Conservation (phyloP, 2,888 invertebrate genomes). For the Calliphora vomitoria region DNA sequence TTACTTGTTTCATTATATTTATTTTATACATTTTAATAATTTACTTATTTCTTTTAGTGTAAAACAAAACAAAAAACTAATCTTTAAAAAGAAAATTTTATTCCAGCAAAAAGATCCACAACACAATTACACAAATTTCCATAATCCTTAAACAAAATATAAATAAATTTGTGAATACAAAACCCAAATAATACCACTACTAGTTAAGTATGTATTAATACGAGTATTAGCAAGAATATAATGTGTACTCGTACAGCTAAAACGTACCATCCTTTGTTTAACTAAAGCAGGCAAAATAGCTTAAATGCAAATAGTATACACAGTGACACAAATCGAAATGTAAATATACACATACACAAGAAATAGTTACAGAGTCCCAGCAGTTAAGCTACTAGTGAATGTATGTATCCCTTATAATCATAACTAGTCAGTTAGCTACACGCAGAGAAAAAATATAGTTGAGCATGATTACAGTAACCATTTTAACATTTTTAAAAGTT, state of each 20-base stretch:
- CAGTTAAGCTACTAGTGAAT: too few relatives aligned
- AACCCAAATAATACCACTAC: background rate
- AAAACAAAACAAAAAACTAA: too few relatives aligned
- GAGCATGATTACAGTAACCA: too few relatives aligned
- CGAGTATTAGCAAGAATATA: background rate
- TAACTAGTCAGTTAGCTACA: too few relatives aligned
- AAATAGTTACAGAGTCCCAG: background rate
- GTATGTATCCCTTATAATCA: too few relatives aligned
- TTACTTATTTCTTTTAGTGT: too few relatives aligned
- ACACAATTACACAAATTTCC: conserved; percentile 9
- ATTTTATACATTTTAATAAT: too few relatives aligned
- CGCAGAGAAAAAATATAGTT: too few relatives aligned
- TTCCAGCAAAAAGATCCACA: background rate
- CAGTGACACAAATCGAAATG: conserved; percentile 31
- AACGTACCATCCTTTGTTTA: conserved; percentile 60
- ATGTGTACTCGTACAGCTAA: background rate
- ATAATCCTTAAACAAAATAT: conserved; percentile 22
- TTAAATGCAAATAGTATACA: conserved; percentile 50
- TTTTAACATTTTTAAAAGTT: too few relatives aligned
- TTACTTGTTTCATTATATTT: too few relatives aligned
- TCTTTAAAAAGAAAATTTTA: too few relatives aligned
- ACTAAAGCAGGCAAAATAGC: conserved; percentile 40
- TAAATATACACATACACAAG: background rate
- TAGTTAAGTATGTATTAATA: background rate
- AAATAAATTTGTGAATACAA: background rate